phyloP scores from a whole-genome alignment of 2,888 invertebrate species.

The Drosophila bunnanda region DNA sequence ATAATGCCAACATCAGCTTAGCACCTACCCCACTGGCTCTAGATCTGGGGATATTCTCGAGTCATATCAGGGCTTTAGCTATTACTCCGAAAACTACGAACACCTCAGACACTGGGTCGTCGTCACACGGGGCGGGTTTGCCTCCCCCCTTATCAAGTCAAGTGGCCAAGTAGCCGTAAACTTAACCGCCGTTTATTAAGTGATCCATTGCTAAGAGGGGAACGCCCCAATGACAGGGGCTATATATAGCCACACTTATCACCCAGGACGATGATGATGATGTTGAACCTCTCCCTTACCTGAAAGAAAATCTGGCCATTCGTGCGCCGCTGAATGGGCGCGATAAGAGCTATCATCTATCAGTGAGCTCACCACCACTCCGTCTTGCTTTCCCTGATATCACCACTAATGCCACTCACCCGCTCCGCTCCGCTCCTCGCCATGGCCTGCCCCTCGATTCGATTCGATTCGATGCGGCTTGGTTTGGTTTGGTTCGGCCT shows the following conservation, averaged over 20 bases:
- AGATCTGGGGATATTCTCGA: conserved; percentile 1
- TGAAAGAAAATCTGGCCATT: conserved; percentile 28
- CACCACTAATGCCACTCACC: conserved; percentile 31
- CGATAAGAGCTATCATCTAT: conserved; percentile 45
- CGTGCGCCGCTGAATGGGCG: conserved; percentile 16
- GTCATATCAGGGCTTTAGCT: conserved; percentile 10
- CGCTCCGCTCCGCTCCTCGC: conserved; percentile 20
- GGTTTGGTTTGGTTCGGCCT: conserved; percentile 38
- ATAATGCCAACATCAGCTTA: background rate
- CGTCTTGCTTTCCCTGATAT: conserved; percentile 33
- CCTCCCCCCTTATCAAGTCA: conserved; percentile 18
- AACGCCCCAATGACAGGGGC: conserved; percentile 22
- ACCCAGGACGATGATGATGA: conserved; percentile 1
- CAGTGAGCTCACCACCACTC: conserved; percentile 35
- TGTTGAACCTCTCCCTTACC: conserved; percentile 12
- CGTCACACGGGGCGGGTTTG: background rate
- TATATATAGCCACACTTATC: conserved; percentile 34
- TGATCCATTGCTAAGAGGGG: conserved; percentile 35
- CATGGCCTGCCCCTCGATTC: conserved; percentile 21
- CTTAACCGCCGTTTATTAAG: conserved; percentile 33
- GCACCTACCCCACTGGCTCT: conserved; percentile 25
- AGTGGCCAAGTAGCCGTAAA: conserved; percentile 35
- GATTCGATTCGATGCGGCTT: conserved; percentile 26
- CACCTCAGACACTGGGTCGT: conserved; percentile 31
- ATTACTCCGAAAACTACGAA: background rate